Base-by-base conservation (phyloP, 2,797 vertebrate genomes). In the Hapalemur alaotrensis region DNA sequence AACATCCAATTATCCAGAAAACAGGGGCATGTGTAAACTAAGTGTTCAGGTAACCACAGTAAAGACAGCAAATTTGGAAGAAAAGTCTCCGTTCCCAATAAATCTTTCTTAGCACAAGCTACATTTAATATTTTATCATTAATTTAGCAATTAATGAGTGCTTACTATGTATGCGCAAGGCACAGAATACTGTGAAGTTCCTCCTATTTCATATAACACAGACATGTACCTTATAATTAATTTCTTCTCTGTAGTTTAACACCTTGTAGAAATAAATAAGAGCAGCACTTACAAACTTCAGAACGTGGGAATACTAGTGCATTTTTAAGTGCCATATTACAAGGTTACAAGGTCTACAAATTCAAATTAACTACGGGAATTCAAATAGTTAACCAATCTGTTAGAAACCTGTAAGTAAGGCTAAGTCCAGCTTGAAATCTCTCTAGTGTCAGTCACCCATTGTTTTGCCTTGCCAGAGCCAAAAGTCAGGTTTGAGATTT, bases 181-280 rank as follows among this genome's bases (percentile, higher is more conserved):
- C 59, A 93, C 67, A 78, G 63, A 95, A 75, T 3, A 54, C 25
- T 76, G 52, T 41, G 48, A 69, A 93, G 54, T 67, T 69, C 69
- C 83, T 54, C 15, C 67, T 72, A 22, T 94, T 93, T 87, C 41
- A 78, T 17, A 22, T 50, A 83, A 82, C 54, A 91, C 43, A 87
- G 69, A 75, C 25, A 38, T 52, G 69, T 35, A 88, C 22, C 80
- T 91, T 65, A 57, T 20, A 54, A 15, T 46, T 72, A 85, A 65
- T 87, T 72, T 73, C 20, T 72, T 86, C 79, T 63, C n/a, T 35
- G 43, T 41, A 57, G 50, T 80, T 82, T 72, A 89, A 50, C 75
- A 84, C 38, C 52, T 88, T 75, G 14, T 43, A 89, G 93, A 96
- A 96, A 91, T 82, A 93, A 65, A 75, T 67, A 89, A 78, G 28